Evolutionary conservation across 2,797 vertebrate species (phyloP).

Genomic region (Hypotaenidia philippensis): DNA sequence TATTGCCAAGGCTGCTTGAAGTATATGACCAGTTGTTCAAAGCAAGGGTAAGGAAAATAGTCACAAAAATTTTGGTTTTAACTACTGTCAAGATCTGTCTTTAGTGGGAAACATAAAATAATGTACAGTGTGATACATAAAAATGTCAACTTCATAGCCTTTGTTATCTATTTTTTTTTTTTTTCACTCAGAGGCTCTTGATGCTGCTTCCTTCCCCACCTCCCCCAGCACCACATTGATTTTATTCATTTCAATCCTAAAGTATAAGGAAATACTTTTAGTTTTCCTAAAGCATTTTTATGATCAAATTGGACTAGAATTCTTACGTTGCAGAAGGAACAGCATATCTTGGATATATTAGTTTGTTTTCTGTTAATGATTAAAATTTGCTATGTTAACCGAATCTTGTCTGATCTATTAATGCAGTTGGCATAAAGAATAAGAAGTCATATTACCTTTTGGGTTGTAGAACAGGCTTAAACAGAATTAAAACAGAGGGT

Average conservation of each 20-base stretch:
- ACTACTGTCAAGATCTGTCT: background rate
- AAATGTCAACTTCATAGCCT: background rate
- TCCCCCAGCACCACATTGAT: background rate
- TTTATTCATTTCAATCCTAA: background rate
- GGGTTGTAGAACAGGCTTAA: background rate
- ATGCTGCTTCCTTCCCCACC: fast-evolving
- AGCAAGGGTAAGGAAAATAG: conserved; percentile 85
- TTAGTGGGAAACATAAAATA: background rate
- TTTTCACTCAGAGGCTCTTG: background rate
- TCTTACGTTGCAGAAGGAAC: background rate
- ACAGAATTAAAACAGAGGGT: background rate
- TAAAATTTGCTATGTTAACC: background rate
- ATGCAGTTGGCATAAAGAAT: background rate
- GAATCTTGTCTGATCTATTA: background rate
- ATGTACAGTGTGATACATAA: background rate
- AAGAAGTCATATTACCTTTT: background rate
- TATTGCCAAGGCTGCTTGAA: conserved; percentile 90
- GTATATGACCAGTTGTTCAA: conserved; percentile 97
- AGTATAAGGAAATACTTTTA: background rate
- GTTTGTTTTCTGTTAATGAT: background rate
- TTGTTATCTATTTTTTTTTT: background rate
- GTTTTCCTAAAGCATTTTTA: background rate
- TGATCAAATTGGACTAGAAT: background rate
- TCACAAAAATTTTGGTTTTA: background rate
- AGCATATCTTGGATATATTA: background rate